These are phyloP conservation scores for Epizoanthus fatuus DNA, from an alignment of 92 coral and sea anemone genomes.

Conservation along the genomic window DNA sequence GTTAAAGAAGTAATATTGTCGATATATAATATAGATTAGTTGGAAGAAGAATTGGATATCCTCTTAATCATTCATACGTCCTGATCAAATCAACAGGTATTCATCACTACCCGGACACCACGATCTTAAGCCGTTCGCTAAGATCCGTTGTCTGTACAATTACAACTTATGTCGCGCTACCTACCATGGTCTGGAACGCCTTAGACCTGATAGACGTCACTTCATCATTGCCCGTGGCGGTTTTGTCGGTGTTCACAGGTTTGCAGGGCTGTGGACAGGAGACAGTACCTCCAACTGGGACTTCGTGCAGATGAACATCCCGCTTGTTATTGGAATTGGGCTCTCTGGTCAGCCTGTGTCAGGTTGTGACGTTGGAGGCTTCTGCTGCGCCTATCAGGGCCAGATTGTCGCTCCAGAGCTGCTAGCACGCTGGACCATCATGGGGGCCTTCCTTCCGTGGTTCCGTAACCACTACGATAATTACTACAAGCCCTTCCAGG, in stretches of 20 bases:
- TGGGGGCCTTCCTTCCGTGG: constrained; percentile 86
- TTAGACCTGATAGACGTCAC: constrained; percentile 72
- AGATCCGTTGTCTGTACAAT: constrained; percentile 81
- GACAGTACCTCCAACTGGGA: constrained; percentile 90
- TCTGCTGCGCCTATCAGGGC: constrained; percentile 71
- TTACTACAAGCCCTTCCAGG: constrained; percentile 81
- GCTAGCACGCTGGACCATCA: constrained; percentile 71
- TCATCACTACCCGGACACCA: constrained; percentile 33
- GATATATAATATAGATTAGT: too few species aligned
- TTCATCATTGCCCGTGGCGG: constrained; percentile 88
- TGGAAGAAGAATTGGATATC: too few species aligned
- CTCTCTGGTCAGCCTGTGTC: constrained; percentile 85
- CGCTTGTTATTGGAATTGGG: constrained; percentile 77
- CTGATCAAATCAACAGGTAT: constrained; percentile 30
- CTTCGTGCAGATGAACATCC: constrained; percentile 80
- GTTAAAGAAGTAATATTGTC: too few species aligned
- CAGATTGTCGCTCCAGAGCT: constrained; percentile 83
- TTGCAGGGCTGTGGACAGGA: constrained; percentile 86
- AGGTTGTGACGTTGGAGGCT: constrained; percentile 86
- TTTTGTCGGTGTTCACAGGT: constrained; percentile 83
- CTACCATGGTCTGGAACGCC: constrained; percentile 73
- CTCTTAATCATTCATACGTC: too few species aligned
- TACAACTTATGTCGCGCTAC: constrained; percentile 83
- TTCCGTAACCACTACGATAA: constrained; percentile 88
- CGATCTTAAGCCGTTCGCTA: constrained; percentile 81